Evolutionary conservation across 64 coral and sea anemone species (phyloP).

Genomic region (Platygyra sinensis): DNA sequence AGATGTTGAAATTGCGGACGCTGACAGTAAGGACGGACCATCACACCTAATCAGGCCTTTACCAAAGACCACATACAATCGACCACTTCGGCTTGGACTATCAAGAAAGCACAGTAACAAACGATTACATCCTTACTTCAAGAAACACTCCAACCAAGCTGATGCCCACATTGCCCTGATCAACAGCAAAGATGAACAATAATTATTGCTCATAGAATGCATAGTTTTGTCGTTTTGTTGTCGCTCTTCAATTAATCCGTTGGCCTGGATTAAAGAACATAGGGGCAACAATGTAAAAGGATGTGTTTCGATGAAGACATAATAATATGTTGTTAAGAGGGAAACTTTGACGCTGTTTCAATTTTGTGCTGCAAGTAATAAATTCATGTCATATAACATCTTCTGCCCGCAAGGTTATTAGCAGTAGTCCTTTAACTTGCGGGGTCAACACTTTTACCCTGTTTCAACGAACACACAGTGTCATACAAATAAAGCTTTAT

Average conservation of each 20-base stretch:
- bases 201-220: background rate
- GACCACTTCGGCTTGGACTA: conserved; percentile 64
- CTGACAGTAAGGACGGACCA: background rate
- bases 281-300: background rate
- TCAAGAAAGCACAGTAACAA: conserved; percentile 51
- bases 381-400: too few species aligned
- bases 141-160: background rate
- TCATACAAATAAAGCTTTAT: background rate
- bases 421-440: too few species aligned
- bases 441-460: too few species aligned
- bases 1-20: background rate
- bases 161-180: background rate
- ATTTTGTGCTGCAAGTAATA: too few species aligned
- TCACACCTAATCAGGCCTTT: conserved; percentile 1
- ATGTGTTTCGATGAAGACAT: background rate
- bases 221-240: background rate
- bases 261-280: background rate
- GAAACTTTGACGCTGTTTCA: too few species aligned
- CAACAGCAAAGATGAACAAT: background rate
- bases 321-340: background rate
- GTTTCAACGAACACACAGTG: background rate
- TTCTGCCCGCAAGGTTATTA: too few species aligned
- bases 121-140: conserved; percentile 47
- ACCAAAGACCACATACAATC: conserved; percentile 39
- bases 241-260: background rate